Percentiles rank a stretch among this genome's conserved stretches.
Conservation (phyloP, 2,113 vertebrate genomes). For the Tapirus terrestris region DNA sequence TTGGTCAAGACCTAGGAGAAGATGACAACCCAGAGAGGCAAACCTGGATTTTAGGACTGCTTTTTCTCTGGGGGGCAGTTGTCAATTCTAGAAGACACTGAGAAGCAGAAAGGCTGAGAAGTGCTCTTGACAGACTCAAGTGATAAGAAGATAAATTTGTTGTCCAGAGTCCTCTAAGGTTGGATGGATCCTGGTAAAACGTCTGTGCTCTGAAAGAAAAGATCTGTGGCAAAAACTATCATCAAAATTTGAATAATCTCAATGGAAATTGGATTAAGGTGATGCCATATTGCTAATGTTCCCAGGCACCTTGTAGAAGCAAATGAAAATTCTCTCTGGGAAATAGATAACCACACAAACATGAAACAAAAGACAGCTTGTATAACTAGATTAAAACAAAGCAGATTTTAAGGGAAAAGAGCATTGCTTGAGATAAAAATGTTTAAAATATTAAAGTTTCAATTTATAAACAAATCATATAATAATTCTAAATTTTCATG, state of each 20-base stretch:
- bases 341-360: neutral
- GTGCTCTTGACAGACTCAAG: too few relatives aligned
- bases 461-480: neutral
- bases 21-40: too few relatives aligned
- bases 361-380: neutral
- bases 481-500: neutral
- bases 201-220: too few relatives aligned
- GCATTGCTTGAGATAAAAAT: neutral
- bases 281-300: too few relatives aligned
- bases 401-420: neutral
- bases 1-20: too few relatives aligned
- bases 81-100: too few relatives aligned
- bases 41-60: too few relatives aligned
- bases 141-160: too few relatives aligned
- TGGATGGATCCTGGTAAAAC: too few relatives aligned
- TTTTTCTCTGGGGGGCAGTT: too few relatives aligned
- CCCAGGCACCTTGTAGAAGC: neutral
- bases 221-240: neutral
- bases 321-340: neutral
- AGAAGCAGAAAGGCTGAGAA: too few relatives aligned
- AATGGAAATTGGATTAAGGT: neutral
- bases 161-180: too few relatives aligned
- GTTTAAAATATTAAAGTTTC: neutral
- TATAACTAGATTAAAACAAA: neutral
- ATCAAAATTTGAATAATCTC: neutral